Base-by-base conservation (phyloP, 2,888 invertebrate genomes). In the Autographa gamma region DNA sequence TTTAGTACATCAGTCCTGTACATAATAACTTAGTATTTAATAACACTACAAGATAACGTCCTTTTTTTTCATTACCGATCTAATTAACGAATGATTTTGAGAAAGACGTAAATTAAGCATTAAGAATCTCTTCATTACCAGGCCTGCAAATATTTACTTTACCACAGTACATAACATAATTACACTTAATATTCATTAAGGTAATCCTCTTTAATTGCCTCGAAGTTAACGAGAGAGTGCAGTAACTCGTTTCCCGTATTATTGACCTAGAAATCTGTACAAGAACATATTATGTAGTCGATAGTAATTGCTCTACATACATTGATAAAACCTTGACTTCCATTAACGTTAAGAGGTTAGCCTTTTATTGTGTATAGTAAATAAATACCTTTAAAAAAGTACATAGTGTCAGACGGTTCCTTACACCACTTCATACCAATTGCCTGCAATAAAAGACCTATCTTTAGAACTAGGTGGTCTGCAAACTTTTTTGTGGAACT, bases 251-350 rank as follows among this genome's bases (percentile, higher is more conserved):
- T 25, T 9, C 54, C 18, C 4, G 25, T 56, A 19, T 25, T 0
- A 9, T 2, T 54, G 54, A 54, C 54, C 54, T 25, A 25, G 19
- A 13, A 25, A 25, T n/a, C n/a, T 48, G 54, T 19, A 56, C 54
- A 56, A 56, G 54, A 56, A 56, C 25, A 56, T 56, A 56, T 48
- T 48, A 16, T 48, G 16, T n/a, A 48, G 16, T 48, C 48, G 25
- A 16, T 56, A 19, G 18, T n/a, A n/a, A n/a, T 56, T 56, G 54
- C 54, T 56, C 54, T 56, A 56, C 54, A 56, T 56, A 25, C 11
- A 56, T 56, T 25, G 19, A 56, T 56, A 56, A 25, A 13, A 56
- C 54, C 54, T 56, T 56, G 54, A 25, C 54, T 25, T 56, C 19
- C 19, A 56, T 56, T 56, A 19, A 54, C 54, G 48, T 19, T 43